Percentiles rank a stretch among this genome's conserved stretches.
These are phyloP conservation scores for Ophiodon elongatus DNA, from an alignment of 2,113 vertebrate species.

Conservation along the genomic window DNA sequence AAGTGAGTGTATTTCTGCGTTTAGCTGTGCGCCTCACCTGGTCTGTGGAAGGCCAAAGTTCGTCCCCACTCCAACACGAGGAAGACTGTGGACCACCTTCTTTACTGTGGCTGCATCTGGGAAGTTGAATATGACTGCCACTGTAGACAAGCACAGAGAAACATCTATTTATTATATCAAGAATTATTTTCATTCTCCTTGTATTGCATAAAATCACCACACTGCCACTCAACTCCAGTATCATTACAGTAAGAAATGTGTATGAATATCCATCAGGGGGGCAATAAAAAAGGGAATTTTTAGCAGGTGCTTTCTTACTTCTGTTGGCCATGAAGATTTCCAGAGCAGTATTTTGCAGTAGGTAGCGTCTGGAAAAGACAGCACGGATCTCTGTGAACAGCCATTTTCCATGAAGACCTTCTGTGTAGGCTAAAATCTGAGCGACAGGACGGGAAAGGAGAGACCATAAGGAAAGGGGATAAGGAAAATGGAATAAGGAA, in stretches of 20 bases:
- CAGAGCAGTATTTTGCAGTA: slow-evolving; percentile 96
- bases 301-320: slow-evolving; percentile 84
- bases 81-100: slow-evolving; percentile 95
- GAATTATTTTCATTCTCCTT: not conserved
- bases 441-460: not conserved
- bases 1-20: not conserved
- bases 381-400: slow-evolving; percentile 96
- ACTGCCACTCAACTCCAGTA: not conserved
- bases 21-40: slow-evolving; percentile 82
- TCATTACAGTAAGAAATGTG: not conserved
- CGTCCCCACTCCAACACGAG: slow-evolving; percentile 96
- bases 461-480: not conserved
- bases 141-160: slow-evolving; percentile 77
- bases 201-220: not conserved
- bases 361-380: slow-evolving; percentile 94
- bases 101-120: slow-evolving; percentile 93
- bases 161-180: not conserved
- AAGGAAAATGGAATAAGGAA: not conserved
- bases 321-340: slow-evolving; percentile 99
- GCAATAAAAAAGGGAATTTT: not conserved
- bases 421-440: slow-evolving; percentile 94
- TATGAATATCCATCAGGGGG: not conserved
- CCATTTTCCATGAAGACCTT: slow-evolving; percentile 99
- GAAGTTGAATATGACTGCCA: slow-evolving; percentile 98
- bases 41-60: slow-evolving; percentile 96